phyloP scores from a whole-genome alignment of 2,888 invertebrate species.

The Drosophila histrio region DNA sequence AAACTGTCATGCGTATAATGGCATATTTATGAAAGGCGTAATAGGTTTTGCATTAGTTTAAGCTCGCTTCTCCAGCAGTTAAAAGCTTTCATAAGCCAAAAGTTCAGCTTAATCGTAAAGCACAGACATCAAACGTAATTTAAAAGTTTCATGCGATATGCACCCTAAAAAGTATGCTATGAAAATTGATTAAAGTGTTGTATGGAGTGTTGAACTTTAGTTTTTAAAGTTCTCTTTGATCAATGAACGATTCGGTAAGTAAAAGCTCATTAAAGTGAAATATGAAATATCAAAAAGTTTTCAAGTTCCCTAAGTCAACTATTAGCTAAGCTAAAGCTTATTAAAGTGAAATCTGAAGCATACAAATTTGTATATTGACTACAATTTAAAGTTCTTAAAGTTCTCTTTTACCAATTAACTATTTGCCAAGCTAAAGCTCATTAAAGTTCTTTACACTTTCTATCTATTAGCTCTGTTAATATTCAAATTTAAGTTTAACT shows the following conservation, averaged over 20 bases:
- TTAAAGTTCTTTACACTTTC: too few species aligned
- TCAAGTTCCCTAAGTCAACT: too few species aligned
- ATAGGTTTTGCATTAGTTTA: background rate
- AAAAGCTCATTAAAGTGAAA: too few species aligned
- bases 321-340: background rate
- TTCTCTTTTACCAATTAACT: too few species aligned
- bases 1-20: background rate
- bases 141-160: background rate
- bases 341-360: too few species aligned
- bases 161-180: slow-evolving; percentile 7
- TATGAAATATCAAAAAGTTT: too few species aligned
- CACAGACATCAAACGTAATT: background rate
- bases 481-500: too few species aligned
- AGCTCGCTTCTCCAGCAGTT: background rate
- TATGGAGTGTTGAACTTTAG: too few species aligned
- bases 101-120: background rate
- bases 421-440: too few species aligned
- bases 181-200: background rate
- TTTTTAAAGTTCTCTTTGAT: background rate
- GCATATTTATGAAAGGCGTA: background rate
- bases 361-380: too few species aligned
- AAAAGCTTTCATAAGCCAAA: background rate
- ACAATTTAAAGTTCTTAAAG: too few species aligned
- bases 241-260: background rate
- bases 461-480: too few species aligned